Base-by-base conservation (phyloP, 2,888 invertebrate genomes). In the Smittia sp. region DNA sequence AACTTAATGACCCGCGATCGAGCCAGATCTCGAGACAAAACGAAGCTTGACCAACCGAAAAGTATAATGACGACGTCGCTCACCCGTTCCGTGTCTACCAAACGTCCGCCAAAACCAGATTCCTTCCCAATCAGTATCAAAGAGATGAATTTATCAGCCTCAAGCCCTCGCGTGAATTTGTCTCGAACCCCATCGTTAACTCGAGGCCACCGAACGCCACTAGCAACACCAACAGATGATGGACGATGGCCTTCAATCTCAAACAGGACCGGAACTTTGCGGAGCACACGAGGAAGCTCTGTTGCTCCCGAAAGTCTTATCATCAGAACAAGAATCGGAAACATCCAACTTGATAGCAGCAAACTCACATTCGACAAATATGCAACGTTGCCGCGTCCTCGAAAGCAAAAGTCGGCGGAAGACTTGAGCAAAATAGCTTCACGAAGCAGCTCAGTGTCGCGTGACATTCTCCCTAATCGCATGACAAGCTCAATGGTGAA, bases 371-470 rank as follows among this genome's bases (percentile, higher is more conserved):
- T 89, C 11, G 92, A 91, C 78, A 89, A 90, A 77, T 92, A 90
- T 77, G 92, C 90, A 7, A 93, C 93, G 0, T 80, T 93, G 54
- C 93, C 93, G 0, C 85, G 93, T 46, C 85, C 91, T 74, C 85
- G 88, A 75, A 88, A 89, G 76, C 90, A 89, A 72, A 87, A 86
- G 76, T 87, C 87, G 1, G 84, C 86, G 1, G 88, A 87, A 75
- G 85, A 85, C 74, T 85, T 84, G 63, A 86, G 83, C 9, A 84
- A 74, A 46, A 77, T 75, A 3, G 77, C 39, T 41, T 81, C 81
- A n/a, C 81, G 85, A 74, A 84, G 84, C 66, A 83, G 82, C 74
- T 84, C 85, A 0, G 83, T 82, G 4, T 84, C 84, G 9, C 81
- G 85, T 24, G 72, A 72, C n/a, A 3, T 15, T 9, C 58, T 62